These are phyloP conservation scores for Siniperca undulata DNA, from an alignment of 2,797 vertebrate genomes.

Conservation along the genomic window DNA sequence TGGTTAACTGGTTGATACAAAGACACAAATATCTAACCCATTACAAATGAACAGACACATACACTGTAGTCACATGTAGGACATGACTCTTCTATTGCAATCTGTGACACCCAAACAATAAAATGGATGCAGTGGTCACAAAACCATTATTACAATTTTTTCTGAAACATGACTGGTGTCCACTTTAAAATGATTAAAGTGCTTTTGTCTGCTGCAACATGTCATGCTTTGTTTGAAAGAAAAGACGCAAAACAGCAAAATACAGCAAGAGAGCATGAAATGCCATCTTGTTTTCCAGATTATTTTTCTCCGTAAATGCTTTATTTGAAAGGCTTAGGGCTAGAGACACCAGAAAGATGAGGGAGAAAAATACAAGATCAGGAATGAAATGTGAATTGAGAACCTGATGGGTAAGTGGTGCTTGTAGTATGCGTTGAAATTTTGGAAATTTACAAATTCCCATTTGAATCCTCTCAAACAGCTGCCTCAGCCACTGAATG, in stretches of 20 bases:
- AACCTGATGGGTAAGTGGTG: slow-evolving; percentile 1
- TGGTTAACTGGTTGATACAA: slow-evolving; percentile 49
- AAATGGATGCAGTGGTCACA: background rate
- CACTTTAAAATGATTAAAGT: slow-evolving; percentile 18
- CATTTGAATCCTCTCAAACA: slow-evolving; percentile 12
- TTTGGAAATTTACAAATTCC: slow-evolving; percentile 19
- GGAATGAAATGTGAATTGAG: slow-evolving; percentile 26
- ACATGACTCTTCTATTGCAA: slow-evolving; percentile 8
- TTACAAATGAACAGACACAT: slow-evolving; percentile 9
- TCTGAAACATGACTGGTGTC: slow-evolving; percentile 2
- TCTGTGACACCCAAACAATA: background rate
- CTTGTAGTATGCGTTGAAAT: slow-evolving; percentile 4
- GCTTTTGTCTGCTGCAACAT: slow-evolving; percentile 20
- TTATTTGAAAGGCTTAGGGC: slow-evolving; percentile 11
- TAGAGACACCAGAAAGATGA: slow-evolving; percentile 9
- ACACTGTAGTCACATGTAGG: background rate
- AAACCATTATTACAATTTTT: background rate
- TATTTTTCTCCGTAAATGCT: slow-evolving; percentile 36
- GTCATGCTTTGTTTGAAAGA: slow-evolving; percentile 40
- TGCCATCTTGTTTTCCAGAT: slow-evolving; percentile 35
- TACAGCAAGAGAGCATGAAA: slow-evolving; percentile 14
- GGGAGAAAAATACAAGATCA: slow-evolving; percentile 9
- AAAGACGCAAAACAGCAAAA: slow-evolving; percentile 17
- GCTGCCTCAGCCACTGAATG: background rate
- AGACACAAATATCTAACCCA: slow-evolving; percentile 22